Evolutionary conservation across 2,113 vertebrate genomes (phyloP).

Genomic region (Grallaria varia): DNA sequence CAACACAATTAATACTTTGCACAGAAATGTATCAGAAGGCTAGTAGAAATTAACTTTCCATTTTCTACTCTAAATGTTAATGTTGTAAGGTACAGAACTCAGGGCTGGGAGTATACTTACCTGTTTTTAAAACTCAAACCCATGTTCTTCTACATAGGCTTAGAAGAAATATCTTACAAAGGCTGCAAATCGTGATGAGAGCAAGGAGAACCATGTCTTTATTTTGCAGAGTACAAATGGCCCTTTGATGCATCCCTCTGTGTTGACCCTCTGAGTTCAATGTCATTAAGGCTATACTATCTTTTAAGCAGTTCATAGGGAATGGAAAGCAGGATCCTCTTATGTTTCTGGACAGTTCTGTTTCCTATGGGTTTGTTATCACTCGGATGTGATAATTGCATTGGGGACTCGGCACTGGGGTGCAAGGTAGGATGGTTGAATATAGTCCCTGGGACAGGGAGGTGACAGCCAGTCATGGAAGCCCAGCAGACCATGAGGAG

Average conservation of each 20-base stretch:
- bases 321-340: neutral
- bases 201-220: neutral
- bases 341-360: neutral
- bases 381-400: neutral
- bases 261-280: neutral
- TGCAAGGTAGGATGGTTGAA: neutral
- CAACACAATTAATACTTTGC: neutral
- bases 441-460: neutral
- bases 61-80: neutral
- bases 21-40: neutral
- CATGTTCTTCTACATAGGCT: neutral
- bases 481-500: neutral
- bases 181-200: neutral
- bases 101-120: neutral
- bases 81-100: neutral
- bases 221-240: neutral
- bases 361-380: neutral
- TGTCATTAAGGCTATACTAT: neutral
- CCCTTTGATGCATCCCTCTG: neutral
- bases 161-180: neutral
- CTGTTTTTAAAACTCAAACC: neutral
- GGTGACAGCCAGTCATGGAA: fast-evolving
- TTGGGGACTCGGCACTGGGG: neutral
- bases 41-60: neutral
- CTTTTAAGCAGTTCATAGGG: neutral